A percentile compares a stretch with the other conserved stretches of the same genome.
Evolutionary conservation across 2,113 vertebrate species (phyloP).

Genomic region (Toxotes chatareus): DNA sequence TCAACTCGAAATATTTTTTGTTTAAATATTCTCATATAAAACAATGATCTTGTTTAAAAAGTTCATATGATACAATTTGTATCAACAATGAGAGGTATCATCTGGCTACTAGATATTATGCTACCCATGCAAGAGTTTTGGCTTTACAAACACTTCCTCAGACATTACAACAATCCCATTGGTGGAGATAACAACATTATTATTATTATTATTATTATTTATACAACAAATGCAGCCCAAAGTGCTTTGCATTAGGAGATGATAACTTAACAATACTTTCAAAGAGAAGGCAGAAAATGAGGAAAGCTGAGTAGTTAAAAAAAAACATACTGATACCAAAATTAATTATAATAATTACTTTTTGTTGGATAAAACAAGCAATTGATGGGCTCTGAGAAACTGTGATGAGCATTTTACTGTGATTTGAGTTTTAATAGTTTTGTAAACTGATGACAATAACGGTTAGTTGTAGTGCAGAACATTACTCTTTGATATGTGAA

Average conservation of each 20-base stretch:
- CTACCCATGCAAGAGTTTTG: slow-evolving; percentile 40
- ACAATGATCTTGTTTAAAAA: slow-evolving; percentile 82
- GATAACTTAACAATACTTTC: neutral
- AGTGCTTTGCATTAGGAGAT: slow-evolving; percentile 16
- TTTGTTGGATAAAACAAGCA: neutral
- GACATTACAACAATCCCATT: slow-evolving; percentile 28
- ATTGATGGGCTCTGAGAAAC: too few species aligned
- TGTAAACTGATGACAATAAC: neutral
- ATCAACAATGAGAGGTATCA: slow-evolving; percentile 94
- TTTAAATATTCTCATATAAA: slow-evolving; percentile 86
- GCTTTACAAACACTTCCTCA: slow-evolving; percentile 37
- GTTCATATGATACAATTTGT: slow-evolving; percentile 98
- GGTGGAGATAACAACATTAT: slow-evolving; percentile 9
- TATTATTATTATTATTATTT: neutral
- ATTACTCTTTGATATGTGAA: neutral
- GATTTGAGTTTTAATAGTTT: neutral
- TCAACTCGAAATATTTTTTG: slow-evolving; percentile 56
- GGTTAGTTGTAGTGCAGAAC: neutral
- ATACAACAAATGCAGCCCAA: slow-evolving; percentile 21
- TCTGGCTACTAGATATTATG: slow-evolving; percentile 80
- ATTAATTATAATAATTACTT: neutral
- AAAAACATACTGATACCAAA: neutral
- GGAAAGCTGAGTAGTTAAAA: neutral
- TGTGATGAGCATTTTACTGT: neutral
- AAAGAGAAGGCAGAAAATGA: neutral